A percentile compares a stretch with the other conserved stretches of the same genome.
Evolutionary conservation across 2,888 invertebrate genomes (phyloP).

Genomic region (Rhamphomyia laevipes): DNA sequence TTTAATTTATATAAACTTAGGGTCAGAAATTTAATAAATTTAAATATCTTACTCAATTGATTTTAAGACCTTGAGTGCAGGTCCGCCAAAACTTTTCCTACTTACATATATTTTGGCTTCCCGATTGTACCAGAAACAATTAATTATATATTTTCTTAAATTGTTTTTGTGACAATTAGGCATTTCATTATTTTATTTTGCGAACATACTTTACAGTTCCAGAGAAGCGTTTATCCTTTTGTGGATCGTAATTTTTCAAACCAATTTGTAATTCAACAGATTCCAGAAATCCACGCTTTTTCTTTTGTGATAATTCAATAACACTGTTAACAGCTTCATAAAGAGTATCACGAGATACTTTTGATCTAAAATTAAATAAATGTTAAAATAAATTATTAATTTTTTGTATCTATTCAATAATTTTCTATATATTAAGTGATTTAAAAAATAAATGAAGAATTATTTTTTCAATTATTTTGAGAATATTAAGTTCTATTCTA

Average conservation of each 20-base stretch:
- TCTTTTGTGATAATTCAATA: conserved; percentile 62
- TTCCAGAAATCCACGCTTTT: conserved; percentile 91
- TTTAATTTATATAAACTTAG: no score
- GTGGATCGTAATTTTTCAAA: conserved; percentile 99
- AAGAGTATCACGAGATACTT: conserved; percentile 94
- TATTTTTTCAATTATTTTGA: no score
- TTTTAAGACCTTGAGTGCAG: conserved; percentile 98
- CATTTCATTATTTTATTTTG: conserved; percentile 8
- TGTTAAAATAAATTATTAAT: no score
- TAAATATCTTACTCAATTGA: conserved; percentile 65
- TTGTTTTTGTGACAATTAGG: conserved; percentile 36
- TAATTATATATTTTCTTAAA: conserved; percentile 5
- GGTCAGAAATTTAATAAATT: no score
- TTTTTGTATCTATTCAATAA: no score
- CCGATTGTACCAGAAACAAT: conserved; percentile 26
- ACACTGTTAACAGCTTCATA: conserved; percentile 87
- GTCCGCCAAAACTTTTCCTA: conserved; percentile 61
- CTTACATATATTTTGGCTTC: conserved; percentile 48
- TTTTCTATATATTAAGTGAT: no score
- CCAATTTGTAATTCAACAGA: conserved; percentile 98
- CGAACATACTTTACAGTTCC: conserved; percentile 98
- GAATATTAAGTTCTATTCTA: background rate
- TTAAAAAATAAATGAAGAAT: background rate
- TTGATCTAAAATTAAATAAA: conserved; percentile 55
- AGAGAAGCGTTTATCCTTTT: conserved; percentile 99